phyloP scores from a whole-genome alignment of 37 sponge, comb jelly and placozoan genomes.

The Cliona cf. orientalis region DNA sequence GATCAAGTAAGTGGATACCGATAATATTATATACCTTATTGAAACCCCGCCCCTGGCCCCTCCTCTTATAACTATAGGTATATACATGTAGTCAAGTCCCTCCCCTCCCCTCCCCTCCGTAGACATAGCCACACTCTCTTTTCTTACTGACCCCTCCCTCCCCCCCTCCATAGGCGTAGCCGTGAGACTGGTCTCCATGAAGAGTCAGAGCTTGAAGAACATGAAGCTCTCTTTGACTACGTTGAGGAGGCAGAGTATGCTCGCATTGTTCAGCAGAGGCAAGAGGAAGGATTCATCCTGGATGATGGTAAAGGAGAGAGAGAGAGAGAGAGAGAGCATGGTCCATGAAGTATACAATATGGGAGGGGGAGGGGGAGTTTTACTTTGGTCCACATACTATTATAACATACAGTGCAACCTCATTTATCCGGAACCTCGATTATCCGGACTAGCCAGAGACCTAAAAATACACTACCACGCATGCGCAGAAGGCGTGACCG shows the following conservation, averaged over 20 bases:
- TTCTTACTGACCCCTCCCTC: not conserved
- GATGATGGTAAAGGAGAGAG: constrained; percentile 74
- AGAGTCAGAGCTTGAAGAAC: constrained; percentile 45
- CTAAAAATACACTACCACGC: too few species aligned
- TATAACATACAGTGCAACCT: too few species aligned
- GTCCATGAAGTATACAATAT: not conserved
- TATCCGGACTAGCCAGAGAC: too few species aligned
- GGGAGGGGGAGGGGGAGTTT: not conserved
- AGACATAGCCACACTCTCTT: too few species aligned
- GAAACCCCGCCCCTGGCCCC: too few species aligned
- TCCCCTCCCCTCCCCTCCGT: too few species aligned
- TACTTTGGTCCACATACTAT: too few species aligned
- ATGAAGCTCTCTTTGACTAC: constrained; percentile 66
- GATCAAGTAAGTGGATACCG: constrained; percentile 59
- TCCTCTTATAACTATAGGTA: too few species aligned
- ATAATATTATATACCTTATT: too few species aligned
- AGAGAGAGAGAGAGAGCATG: not conserved
- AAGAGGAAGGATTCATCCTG: constrained; percentile 76
- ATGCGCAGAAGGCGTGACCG: too few species aligned
- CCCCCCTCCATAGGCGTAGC: constrained; percentile 30
- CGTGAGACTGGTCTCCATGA: constrained; percentile 70
- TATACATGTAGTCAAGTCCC: too few species aligned
- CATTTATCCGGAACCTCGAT: too few species aligned
- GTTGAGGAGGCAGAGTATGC: constrained; percentile 85
- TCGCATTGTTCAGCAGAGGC: constrained; percentile 71